phyloP scores from a whole-genome alignment of 2,888 invertebrate genomes.

The Microctonus aethiopoides region DNA sequence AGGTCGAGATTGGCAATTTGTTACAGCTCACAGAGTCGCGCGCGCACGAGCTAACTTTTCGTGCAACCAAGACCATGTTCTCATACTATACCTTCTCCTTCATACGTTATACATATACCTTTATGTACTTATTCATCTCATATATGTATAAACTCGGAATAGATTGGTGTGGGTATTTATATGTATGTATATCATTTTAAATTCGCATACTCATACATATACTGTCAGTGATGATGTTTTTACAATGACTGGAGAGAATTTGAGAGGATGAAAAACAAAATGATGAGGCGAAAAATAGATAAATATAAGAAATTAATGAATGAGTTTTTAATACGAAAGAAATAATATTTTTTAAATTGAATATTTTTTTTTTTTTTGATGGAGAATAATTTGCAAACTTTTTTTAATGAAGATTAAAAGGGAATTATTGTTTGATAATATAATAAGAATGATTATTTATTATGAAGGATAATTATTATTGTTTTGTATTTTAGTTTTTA shows the following conservation, averaged over 20 bases:
- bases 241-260: background rate
- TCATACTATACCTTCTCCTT: too few species aligned
- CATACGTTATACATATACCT: background rate
- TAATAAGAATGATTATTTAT: too few species aligned
- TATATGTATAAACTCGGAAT: background rate
- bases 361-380: too few species aligned
- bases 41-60: constrained; percentile 28
- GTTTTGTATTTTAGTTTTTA: too few species aligned
- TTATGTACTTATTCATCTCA: background rate
- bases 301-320: background rate
- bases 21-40: constrained; percentile 45
- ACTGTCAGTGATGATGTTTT: background rate
- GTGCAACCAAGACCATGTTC: constrained; percentile 23
- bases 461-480: too few species aligned
- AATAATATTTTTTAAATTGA: too few species aligned
- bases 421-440: too few species aligned
- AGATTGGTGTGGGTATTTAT: background rate
- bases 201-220: constrained; percentile 1
- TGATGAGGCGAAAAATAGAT: background rate
- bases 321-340: background rate
- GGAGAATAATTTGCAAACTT: too few species aligned
- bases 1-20: constrained; percentile 57
- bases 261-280: background rate
- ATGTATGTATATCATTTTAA: background rate
- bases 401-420: too few species aligned